Base-by-base conservation (phyloP, 1,140 invertebrate genomes). In the Drosophila rhopaloa region DNA sequence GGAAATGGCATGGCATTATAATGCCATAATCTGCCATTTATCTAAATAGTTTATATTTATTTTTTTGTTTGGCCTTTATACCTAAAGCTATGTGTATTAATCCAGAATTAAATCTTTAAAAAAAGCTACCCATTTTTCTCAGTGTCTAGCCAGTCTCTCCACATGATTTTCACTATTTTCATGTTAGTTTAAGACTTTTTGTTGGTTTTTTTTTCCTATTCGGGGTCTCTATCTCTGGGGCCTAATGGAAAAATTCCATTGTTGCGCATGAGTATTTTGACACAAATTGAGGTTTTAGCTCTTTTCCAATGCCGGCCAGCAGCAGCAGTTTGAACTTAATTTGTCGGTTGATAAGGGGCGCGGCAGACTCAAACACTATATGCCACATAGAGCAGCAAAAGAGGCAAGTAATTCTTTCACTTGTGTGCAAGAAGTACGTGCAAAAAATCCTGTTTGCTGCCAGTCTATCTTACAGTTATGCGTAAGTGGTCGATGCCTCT, bases 101-200 rank as follows among this genome's bases (percentile, higher is more conserved):
- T 24, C 24, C 4, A 24, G 2, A 32, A 7, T 32, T 32, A 32
- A 7, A 32, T 7, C 6, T 8, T 32, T 8, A 32, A 32, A 32
- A 7, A 7, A 32, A 6, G 7, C 11, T 7, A 11, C 19, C 24
- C 24, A n/a, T 24, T 63, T 63, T 13, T 60, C 13, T 1, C 38
- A 35, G 55, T 63, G 60, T n/a, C 13, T 11, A 48, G 27, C 67
- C 51, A 71, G 68, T 71, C 73, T 76, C 71, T 76, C 76, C 84
- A 89, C 84, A 89, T 89, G 84, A 89, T 89, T 89, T 89, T 89
- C 84, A 89, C 84, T 89, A 89, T 89, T 89, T 89, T 81, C 57
- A 81, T 80, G 81, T 79, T 81, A 66, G 76, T 54, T 80, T 76
- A 77, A 74, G 76, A 61, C 55, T 54, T 77, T 51, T 46, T 62